Percentiles rank a stretch among this genome's conserved stretches.
Evolutionary conservation across 2,797 vertebrate genomes (phyloP).

Genomic region (Brotula barbata): DNA sequence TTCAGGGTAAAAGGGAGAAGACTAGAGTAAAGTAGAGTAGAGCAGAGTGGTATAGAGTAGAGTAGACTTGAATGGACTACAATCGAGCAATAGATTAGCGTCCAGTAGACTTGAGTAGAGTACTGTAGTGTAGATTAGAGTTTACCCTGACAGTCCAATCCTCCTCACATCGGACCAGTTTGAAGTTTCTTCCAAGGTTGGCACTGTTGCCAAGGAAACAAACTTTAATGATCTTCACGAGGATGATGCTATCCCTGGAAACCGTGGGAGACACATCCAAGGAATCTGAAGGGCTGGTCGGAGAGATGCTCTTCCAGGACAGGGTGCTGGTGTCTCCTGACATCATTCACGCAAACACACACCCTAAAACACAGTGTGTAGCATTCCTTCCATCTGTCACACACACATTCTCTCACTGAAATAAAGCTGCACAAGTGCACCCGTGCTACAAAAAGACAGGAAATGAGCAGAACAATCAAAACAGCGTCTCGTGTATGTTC

Average conservation of each 20-base stretch:
- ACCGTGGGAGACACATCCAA: conserved; percentile 19
- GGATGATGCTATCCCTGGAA: conserved; percentile 61
- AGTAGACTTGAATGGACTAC: neutral
- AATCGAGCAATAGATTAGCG: neutral
- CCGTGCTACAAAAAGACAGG: conserved; percentile 14
- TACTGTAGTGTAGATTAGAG: neutral
- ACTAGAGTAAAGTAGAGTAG: neutral
- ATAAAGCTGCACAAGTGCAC: too few species aligned
- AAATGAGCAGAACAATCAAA: neutral
- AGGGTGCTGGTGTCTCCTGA: conserved; percentile 74
- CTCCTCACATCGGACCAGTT: conserved; percentile 90
- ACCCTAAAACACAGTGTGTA: conserved; percentile 20
- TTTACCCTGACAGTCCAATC: conserved; percentile 83
- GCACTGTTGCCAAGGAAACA: conserved; percentile 92
- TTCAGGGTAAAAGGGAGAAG: neutral
- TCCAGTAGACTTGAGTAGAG: neutral
- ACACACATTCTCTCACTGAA: conserved; percentile 9
- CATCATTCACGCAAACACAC: conserved; percentile 60
- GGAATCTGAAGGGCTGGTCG: conserved; percentile 31
- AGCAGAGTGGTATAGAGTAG: neutral
- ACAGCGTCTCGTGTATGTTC: neutral
- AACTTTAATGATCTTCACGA: conserved; percentile 90
- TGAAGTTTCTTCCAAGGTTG: conserved; percentile 94
- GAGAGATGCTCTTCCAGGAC: conserved; percentile 70
- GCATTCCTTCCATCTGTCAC: conserved; percentile 6